phyloP scores from a whole-genome alignment of 1,140 invertebrate species.

The Magallana gigas region DNA sequence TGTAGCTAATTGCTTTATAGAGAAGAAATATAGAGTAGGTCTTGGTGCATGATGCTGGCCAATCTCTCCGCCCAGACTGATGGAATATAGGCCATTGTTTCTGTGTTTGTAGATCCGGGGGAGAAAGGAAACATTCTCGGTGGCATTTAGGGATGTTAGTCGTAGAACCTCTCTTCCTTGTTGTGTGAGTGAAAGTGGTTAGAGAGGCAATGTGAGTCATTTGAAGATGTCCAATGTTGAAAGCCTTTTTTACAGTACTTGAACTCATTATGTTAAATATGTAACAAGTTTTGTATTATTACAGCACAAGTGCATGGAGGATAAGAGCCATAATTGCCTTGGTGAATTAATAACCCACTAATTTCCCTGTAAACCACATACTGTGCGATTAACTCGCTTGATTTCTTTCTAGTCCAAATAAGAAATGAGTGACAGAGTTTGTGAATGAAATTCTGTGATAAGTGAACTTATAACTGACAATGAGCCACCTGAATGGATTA shows the following conservation, averaged over 20 bases:
- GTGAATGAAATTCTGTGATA: conserved; percentile 12
- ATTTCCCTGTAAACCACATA: conserved; percentile 27
- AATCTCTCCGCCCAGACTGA: too few species aligned
- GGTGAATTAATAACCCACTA: conserved; percentile 27
- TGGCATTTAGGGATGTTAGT: not conserved
- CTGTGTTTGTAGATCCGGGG: too few species aligned
- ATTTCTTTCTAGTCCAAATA: not conserved
- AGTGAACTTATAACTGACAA: conserved; percentile 1
- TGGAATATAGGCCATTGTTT: too few species aligned
- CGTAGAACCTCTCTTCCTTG: conserved; percentile 1
- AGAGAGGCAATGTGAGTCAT: conserved; percentile 19
- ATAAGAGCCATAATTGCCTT: conserved; percentile 4
- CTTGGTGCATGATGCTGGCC: too few species aligned
- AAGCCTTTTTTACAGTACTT: conserved; percentile 17
- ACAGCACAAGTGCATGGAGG: not conserved
- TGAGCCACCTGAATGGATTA: conserved; percentile 47
- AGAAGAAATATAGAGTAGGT: too few species aligned
- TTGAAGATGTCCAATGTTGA: conserved; percentile 23
- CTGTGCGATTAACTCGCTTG: not conserved
- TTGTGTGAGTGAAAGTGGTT: conserved; percentile 1
- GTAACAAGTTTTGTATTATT: conserved; percentile 31
- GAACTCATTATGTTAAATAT: conserved; percentile 27
- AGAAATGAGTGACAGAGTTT: conserved; percentile 4
- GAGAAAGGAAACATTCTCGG: not conserved
- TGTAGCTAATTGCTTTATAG: too few species aligned